phyloP scores from a whole-genome alignment of 2,113 vertebrate species.

The Bos indicus region DNA sequence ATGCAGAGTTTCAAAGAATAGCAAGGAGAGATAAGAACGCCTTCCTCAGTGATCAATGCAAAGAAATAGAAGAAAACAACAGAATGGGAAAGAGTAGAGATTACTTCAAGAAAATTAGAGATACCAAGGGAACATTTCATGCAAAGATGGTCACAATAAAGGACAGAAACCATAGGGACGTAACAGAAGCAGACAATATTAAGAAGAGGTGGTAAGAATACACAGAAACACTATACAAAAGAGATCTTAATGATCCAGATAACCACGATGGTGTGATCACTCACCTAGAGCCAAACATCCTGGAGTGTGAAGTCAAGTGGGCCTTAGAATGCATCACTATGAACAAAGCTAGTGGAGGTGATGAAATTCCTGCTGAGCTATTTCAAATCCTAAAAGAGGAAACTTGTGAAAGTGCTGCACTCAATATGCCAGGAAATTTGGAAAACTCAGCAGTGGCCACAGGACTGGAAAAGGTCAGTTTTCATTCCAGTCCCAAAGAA shows the following conservation, averaged over 20 bases:
- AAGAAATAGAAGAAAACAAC: background rate
- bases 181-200: background rate
- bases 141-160: background rate
- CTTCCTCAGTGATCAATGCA: background rate
- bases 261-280: background rate
- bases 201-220: background rate
- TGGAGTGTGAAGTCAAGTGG: background rate
- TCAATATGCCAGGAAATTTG: background rate
- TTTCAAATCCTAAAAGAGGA: background rate
- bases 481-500: background rate
- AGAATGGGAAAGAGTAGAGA: background rate
- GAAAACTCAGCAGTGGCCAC: background rate
- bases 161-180: background rate
- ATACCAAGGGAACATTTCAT: background rate
- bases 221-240: background rate
- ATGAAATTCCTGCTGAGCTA: background rate
- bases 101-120: background rate
- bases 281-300: background rate
- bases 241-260: background rate
- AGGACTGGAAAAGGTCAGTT: background rate
- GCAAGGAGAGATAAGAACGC: background rate
- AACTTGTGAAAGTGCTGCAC: background rate
- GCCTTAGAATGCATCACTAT: background rate
- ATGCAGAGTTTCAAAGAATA: background rate
- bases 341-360: background rate